Conservation (phyloP, 2,888 invertebrate genomes). For the Argyresthia goedartella region DNA sequence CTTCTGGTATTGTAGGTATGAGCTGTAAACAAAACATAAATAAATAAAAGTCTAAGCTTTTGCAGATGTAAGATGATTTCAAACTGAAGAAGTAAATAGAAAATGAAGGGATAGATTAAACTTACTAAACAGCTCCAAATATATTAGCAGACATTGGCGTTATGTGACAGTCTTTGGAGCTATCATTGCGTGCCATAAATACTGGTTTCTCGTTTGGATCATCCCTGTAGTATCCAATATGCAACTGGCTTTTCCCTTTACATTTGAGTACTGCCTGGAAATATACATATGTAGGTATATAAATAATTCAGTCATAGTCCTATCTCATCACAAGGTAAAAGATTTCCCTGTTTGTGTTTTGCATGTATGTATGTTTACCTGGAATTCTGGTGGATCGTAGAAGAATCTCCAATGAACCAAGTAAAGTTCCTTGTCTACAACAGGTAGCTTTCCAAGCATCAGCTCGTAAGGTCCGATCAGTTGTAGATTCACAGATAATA, state of each 20-base stretch:
- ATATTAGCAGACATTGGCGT: conserved; percentile 81
- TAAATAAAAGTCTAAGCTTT: too few relatives aligned
- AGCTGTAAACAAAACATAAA: conserved; percentile 27
- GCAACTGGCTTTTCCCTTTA: conserved; percentile 78
- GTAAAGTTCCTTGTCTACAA: conserved; percentile 72
- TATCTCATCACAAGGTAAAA: background rate
- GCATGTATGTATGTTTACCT: conserved; percentile 58
- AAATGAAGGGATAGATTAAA: conserved; percentile 19
- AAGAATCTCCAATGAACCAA: conserved; percentile 91
- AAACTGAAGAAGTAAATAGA: too few relatives aligned
- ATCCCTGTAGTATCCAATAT: conserved; percentile 93
- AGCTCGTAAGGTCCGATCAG: conserved; percentile 93
- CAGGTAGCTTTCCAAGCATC: conserved; percentile 74
- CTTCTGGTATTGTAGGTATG: conserved; percentile 64
- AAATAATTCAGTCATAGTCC: background rate
- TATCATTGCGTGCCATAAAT: conserved; percentile 83
- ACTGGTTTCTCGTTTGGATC: conserved; percentile 79
- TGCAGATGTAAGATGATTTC: background rate
- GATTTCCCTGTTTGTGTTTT: too few relatives aligned
- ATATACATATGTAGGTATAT: conserved; percentile 4
- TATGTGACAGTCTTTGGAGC: conserved; percentile 77
- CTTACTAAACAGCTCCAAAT: conserved; percentile 84
- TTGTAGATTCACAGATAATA: conserved; percentile 76
- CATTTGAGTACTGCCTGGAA: conserved; percentile 78
- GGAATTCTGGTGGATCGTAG: conserved; percentile 96